Conservation (phyloP, 2,888 invertebrate genomes). For the Idaea straminata region DNA sequence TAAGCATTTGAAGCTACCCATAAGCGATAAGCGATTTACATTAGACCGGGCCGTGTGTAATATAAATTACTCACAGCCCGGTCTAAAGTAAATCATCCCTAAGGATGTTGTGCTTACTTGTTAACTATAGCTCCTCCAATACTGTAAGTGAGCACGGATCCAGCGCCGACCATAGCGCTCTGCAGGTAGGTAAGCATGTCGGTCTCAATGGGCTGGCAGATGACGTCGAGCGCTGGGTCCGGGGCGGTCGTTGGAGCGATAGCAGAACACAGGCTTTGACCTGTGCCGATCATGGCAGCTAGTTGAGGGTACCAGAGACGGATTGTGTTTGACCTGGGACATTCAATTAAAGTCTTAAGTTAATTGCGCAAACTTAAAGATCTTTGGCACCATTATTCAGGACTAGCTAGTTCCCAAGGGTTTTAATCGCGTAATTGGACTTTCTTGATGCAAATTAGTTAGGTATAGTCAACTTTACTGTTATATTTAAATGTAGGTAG, state of each 20-base stretch:
- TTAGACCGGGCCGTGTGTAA: no score
- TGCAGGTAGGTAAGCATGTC: conserved; percentile 84
- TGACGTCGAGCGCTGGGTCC: conserved; percentile 28
- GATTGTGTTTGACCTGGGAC: conserved; percentile 86
- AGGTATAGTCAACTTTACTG: no score
- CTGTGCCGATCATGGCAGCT: conserved; percentile 83
- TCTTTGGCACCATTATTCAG: not conserved
- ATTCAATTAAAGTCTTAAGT: conserved; percentile 8
- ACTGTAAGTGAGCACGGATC: conserved; percentile 82
- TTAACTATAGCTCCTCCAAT: conserved; percentile 73
- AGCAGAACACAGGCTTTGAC: conserved; percentile 59
- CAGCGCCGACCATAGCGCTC: conserved; percentile 83
- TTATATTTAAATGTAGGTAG: not conserved
- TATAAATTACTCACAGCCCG: no score
- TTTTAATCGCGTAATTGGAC: no score
- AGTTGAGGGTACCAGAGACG: conserved; percentile 93
- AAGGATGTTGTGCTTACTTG: conserved; percentile 37
- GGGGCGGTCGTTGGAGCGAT: conserved; percentile 44
- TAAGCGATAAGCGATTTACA: no score
- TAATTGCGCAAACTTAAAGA: not conserved
- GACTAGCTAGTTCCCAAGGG: no score
- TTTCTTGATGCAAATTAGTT: no score
- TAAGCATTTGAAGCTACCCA: no score
- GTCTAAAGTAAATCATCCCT: not conserved
- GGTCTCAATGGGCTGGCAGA: conserved; percentile 65